Base-by-base conservation (phyloP, 2,797 vertebrate species). In the Labroides dimidiatus region DNA sequence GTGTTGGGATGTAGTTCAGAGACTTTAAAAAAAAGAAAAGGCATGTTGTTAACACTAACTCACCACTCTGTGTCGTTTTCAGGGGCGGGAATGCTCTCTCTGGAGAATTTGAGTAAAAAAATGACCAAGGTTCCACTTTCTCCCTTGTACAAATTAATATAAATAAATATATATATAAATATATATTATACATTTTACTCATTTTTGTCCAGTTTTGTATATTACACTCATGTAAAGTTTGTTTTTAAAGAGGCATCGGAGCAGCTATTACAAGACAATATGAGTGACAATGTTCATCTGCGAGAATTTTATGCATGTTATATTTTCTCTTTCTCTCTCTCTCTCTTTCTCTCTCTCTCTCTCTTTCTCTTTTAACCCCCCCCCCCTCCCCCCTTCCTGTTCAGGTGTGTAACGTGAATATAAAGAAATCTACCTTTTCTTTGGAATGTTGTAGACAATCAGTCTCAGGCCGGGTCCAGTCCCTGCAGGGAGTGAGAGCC, bases 401-500 rank as follows among this genome's bases (percentile, higher is more conserved):
- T 90, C 90, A 92, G 91, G 90, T 90, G 89, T 91, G 84, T 85
- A 86, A 74, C 85, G 73, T 90, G 83, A 85, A 90, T 88, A 77
- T 90, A 86, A 88, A 89, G 82, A 90, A 87, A 85, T 84, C 78
- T 86, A 91, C 87, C 89, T 93, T 92, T 89, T 87, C 78, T 87
- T 90, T 92, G 86, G 93, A 87, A 93, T 89, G 91, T 92, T 88
- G 86, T 92, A 94, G 93, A 95, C 93, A 95, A 94, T 94, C 93
- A 94, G 92, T 92, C 87, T 92, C 89, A 90, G 91, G 89, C 91
- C 85, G 90, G 91, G 92, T 92, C 87, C 89, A 87, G 90, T 86
- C 86, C 85, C 91, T 87, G 86, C 77, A 78, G 90, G 89, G 74
- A 83, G 82, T 68, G 82, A 88, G 77, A 88, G 85, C 84, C 81